Evolutionary conservation across 2,888 invertebrate genomes (phyloP), one percentile per base, ranked within the genome.

Genomic region (Colletes collaris): DNA sequence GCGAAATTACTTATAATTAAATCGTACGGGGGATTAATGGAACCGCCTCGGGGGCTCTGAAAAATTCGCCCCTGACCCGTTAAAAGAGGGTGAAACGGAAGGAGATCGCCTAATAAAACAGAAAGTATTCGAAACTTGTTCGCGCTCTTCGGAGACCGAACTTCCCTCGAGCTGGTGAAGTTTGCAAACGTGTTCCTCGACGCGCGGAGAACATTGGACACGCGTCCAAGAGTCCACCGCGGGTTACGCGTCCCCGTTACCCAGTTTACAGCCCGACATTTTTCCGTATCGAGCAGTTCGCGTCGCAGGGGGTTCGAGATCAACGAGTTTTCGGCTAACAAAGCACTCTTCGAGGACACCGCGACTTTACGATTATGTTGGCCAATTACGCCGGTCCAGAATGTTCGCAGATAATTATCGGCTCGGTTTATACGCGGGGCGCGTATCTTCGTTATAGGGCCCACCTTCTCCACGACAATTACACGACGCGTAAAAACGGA

Each of bases 301-400:
- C 11, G 49, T 8, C 46, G 11, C 37, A 19, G n/a, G 44, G 6
- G 16, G 37, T 37, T 58, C 58, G 10, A 16, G 40, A 19, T 13
- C 44, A 7, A 50, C 44, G 53, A 40, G 53, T 44, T 70, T 62
- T 27, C 53, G 8, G 49, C 35, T 37, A 37, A 62, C n/a, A n/a
- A 53, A 62, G 62, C 67, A 10, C 44, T 46, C 44, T 8, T 7
- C 44, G 7, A 1, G 8, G 2, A 46, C 0, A 46, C 10, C 44
- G 44, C 44, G 44, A 2, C 68, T 87, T 87, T 87, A 86, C 85
- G 85, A 81, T 86, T 84, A 83, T 82, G 78, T 71, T 73, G 44
- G 63, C 72, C 79, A 82, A 86, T 86, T 85, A 84, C 70, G 49
- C 11, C 16, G 53, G 19, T 49, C 56, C 50, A n/a, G 50, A 13